Evolutionary conservation across 2,888 invertebrate species (phyloP), one percentile per base, ranked within the genome.

Genomic region (Merodon equestris): DNA sequence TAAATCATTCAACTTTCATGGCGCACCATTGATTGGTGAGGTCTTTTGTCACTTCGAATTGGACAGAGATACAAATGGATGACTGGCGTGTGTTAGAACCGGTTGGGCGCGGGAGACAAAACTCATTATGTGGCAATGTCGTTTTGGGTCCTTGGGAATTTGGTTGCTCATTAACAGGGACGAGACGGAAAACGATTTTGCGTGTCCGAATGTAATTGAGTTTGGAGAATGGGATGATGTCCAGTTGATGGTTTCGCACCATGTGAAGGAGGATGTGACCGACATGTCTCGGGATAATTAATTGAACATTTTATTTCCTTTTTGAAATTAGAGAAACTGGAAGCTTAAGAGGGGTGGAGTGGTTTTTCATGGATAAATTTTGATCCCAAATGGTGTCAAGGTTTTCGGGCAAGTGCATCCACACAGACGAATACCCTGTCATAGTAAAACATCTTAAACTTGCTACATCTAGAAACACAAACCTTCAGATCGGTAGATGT

Each of bases 141-240:
- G 68, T 58, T 27, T 77, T 67, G 61, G 54, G 56, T 73, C 61
- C 42, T 68, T 79, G 73, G 73, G 73, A 79, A 79, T 73, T 79
- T 79, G 63, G 64, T 53, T 79, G 38, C 48, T 79, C 68, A 79
- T 79, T 73, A 79, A 73, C 58, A 40, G 45, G 61, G 48, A 67
- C 47, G 53, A 57, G 27, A 38, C 36, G 56, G 47, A 64, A 79
- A 79, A 73, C 68, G 77, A 68, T 73, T 79, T 79, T 79, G 68
- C 58, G 67, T 73, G 77, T 79, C 57, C 53, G 27, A 63, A n/a
- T 15, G 68, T 79, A 79, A 79, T 79, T 73, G 73, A 50, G 67
- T 77, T 68, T 73, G 47, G 48, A 60, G 40, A 42, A 51, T 48
- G 54, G 10, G 53, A 15, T 54, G 27, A 40, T 72, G 60, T 57